Evolutionary conservation across 1,140 invertebrate genomes (phyloP).

Genomic region (Caenorhabditis elegans): DNA sequence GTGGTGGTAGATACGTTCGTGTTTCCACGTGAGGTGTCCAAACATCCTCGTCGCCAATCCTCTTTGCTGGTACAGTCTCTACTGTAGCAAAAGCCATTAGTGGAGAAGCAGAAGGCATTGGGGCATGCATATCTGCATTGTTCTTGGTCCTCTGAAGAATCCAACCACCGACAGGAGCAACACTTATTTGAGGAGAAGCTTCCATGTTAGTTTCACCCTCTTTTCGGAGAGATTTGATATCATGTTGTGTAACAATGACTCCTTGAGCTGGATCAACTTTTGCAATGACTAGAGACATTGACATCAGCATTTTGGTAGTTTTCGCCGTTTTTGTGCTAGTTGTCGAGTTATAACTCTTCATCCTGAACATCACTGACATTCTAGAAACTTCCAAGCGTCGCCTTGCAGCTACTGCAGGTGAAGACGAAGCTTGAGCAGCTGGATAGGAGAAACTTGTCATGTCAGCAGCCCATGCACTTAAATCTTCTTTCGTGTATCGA

Average conservation of each 20-base stretch:
- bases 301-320: conserved; percentile 6
- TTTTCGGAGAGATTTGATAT: neutral
- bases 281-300: neutral
- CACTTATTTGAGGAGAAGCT: neutral
- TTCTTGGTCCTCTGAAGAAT: conserved; percentile 31
- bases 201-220: neutral
- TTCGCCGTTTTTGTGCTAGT: conserved; percentile 23
- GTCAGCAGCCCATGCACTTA: conserved; percentile 63
- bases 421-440: neutral
- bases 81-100: conserved; percentile 23
- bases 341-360: neutral
- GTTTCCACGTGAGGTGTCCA: conserved; percentile 46
- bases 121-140: conserved; percentile 40
- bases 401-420: neutral
- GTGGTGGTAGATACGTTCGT: conserved; percentile 59
- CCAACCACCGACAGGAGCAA: neutral
- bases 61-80: neutral
- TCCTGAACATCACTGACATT: neutral
- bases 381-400: conserved; percentile 7
- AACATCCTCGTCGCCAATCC: conserved; percentile 10
- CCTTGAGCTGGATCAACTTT: neutral
- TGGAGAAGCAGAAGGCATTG: conserved; percentile 18
- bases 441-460: conserved; percentile 45
- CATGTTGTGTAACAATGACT: neutral
- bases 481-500: conserved; percentile 59